These are phyloP conservation scores for Arrhamphus sclerolepis DNA, from an alignment of 2,797 vertebrate species.

Conservation along the genomic window DNA sequence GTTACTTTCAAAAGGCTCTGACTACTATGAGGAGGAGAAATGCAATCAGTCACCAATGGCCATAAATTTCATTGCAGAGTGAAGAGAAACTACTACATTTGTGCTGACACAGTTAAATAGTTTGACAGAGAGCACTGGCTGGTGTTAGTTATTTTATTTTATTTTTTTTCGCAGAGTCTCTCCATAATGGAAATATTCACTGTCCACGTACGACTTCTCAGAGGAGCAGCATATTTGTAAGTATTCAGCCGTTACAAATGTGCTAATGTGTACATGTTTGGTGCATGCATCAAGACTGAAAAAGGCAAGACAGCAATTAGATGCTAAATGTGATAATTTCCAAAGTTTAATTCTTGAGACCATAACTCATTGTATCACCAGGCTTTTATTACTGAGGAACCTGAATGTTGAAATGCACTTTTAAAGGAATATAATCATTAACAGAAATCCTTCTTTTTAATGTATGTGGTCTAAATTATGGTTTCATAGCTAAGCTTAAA, in stretches of 20 bases:
- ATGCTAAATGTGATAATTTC: constrained; percentile 53
- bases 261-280: constrained; percentile 4
- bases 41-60: constrained; percentile 77
- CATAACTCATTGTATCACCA: too few species aligned
- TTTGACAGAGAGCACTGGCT: constrained; percentile 70
- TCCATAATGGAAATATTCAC: constrained; percentile 74
- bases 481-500: too few species aligned
- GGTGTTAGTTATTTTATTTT: constrained; percentile 73
- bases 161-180: constrained; percentile 71
- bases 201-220: constrained; percentile 19
- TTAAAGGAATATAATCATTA: too few species aligned
- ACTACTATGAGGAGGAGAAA: constrained; percentile 64
- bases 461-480: too few species aligned
- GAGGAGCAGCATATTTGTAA: constrained; percentile 26
- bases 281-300: constrained; percentile 30
- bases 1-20: constrained; percentile 73
- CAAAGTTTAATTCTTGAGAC: constrained; percentile 65
- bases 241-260: constrained; percentile 10
- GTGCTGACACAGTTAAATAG: constrained; percentile 77
- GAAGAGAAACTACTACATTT: constrained; percentile 66
- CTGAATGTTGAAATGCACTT: too few species aligned
- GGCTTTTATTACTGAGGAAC: too few species aligned
- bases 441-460: too few species aligned
- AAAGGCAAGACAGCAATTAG: constrained; percentile 15
- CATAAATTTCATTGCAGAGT: constrained; percentile 71